Base-by-base conservation (phyloP, 2,113 vertebrate species). In the Ploceus nigricollis region DNA sequence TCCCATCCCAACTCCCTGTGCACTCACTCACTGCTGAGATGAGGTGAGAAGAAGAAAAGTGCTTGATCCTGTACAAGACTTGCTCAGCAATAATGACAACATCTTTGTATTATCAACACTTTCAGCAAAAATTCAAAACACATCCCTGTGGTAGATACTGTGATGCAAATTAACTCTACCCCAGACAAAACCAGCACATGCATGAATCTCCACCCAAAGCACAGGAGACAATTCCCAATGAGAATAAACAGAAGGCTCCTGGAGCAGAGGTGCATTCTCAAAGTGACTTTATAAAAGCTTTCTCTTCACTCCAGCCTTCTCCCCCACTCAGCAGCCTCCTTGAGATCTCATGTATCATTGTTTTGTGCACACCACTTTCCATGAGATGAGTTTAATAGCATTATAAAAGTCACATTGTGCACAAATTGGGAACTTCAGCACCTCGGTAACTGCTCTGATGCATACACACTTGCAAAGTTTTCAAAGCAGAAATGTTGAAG, bases 391-490 rank as follows among this genome's bases (percentile, higher is more conserved):
- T 97, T 98, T 98, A 97, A 98, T 98, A 96, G 97, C 96, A 97
- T 98, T 98, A 97, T 98, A 98, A 98, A 98, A 98, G 97, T 98
- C 97, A 98, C 97, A 98, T 97, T 98, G 97, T 97, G 97, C 96
- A 97, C 98, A 98, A 98, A 98, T 98, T 97, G 97, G 97, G 96
- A 98, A 97, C 95, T 97, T 97, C 95, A 97, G 97, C 11, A 30
- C 94, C 94, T 97, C 54, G 2, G 53, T 93, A 69, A 94, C 60
- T 35, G 96, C 95, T 97, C 91, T 97, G 97, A 97, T 98, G 97
- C 97, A 97, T 96, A 97, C 91, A 97, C 95, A 95, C 97, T 97
- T 66, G 21, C 96, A 92, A 97, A 97, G 97, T 98, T 98, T 97
- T 96, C 91, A 88, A 97, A 97, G 97, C 96, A 86, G 84, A 97